Percentiles rank a stretch among this genome's conserved stretches.
Conservation (phyloP, 2,113 vertebrate genomes). For the Agapornis roseicollis region DNA sequence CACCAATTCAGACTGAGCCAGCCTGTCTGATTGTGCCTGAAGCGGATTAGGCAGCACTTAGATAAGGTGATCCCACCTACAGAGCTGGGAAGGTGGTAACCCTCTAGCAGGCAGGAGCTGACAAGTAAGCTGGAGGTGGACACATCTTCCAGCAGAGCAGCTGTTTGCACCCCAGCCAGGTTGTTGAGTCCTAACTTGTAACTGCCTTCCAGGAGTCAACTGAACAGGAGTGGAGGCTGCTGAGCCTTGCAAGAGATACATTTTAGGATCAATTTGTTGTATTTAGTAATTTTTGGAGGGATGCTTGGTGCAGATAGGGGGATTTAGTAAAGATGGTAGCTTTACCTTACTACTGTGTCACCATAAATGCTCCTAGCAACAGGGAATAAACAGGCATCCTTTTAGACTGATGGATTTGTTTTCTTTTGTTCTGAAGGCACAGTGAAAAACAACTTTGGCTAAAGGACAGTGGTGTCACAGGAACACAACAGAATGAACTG, state of each 20-base stretch:
- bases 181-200: background rate
- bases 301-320: accelerated
- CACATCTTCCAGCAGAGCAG: background rate
- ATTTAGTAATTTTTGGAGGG: background rate
- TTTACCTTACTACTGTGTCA: background rate
- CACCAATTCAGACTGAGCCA: background rate
- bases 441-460: background rate
- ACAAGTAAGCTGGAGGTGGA: background rate
- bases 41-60: background rate
- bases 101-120: background rate
- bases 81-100: background rate
- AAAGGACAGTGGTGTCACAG: background rate
- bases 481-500: background rate
- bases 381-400: background rate
- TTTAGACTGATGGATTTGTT: background rate
- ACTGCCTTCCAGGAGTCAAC: background rate
- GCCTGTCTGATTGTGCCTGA: background rate
- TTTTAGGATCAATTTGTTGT: background rate
- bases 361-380: background rate
- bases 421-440: background rate
- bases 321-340: background rate
- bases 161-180: background rate
- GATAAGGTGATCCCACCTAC: background rate
- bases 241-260: background rate
- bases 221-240: background rate